phyloP scores from a whole-genome alignment of 1,140 invertebrate species.

The Pristionchus pacificus region DNA sequence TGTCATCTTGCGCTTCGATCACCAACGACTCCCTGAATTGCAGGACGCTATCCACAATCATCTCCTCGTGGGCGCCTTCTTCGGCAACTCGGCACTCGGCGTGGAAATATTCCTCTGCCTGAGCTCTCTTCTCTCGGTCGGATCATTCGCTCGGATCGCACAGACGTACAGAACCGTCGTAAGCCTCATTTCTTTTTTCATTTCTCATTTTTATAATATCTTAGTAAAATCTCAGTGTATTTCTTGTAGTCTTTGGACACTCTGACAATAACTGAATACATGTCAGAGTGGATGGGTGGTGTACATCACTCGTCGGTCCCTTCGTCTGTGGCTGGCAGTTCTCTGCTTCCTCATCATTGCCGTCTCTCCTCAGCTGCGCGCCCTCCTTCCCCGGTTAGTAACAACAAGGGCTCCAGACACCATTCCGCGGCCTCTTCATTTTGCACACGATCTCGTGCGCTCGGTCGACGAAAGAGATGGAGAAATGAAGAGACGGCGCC shows the following conservation, averaged over 20 bases:
- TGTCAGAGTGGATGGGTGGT: no score
- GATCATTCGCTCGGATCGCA: conserved; percentile 46
- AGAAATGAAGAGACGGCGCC: no score
- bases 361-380: conserved; percentile 37
- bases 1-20: not conserved
- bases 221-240: no score
- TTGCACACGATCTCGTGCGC: no score
- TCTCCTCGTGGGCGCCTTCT: conserved; percentile 49
- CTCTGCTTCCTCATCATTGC: conserved; percentile 44
- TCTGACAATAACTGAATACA: no score
- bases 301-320: conserved; percentile 40
- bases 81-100: conserved; percentile 53
- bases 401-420: no score
- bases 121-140: conserved; percentile 47
- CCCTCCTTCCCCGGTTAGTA: conserved; percentile 41
- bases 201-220: no score
- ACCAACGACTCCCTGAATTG: conserved; percentile 17
- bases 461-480: no score
- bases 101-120: conserved; percentile 55
- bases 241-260: no score
- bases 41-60: conserved; percentile 45
- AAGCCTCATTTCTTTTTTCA: no score
- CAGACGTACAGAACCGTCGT: no score
- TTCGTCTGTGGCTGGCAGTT: conserved; percentile 45
- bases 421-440: no score